Evolutionary conservation across 2,888 invertebrate genomes (phyloP).

Genomic region (Plemyria rubiginata): DNA sequence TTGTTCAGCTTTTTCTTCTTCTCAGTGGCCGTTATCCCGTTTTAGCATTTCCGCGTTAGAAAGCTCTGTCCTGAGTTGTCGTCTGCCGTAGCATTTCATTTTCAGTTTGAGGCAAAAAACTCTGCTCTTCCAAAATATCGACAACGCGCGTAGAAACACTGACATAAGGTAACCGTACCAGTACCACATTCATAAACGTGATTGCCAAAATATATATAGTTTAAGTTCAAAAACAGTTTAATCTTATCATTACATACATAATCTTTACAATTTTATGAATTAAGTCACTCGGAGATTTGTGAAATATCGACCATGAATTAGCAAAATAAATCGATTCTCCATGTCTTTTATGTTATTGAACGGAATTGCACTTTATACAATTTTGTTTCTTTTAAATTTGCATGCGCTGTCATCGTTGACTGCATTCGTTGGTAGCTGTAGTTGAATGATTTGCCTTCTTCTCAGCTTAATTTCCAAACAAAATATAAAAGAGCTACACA

Average conservation of each 20-base stretch:
- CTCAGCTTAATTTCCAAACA: not conserved
- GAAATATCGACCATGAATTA: not conserved
- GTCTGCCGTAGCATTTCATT: too few relatives aligned
- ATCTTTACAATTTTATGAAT: not conserved
- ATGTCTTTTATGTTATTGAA: conserved; percentile 15
- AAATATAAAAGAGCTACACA: not conserved
- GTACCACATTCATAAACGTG: too few relatives aligned
- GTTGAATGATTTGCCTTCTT: conserved; percentile 7
- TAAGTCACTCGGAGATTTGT: conserved; percentile 1
- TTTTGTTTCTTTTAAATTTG: conserved; percentile 19
- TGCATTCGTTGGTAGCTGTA: conserved; percentile 6
- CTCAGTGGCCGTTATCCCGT: too few relatives aligned
- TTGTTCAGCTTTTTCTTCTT: too few relatives aligned
- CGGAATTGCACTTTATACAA: conserved; percentile 1
- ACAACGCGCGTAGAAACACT: too few relatives aligned
- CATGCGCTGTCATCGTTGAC: conserved; percentile 11
- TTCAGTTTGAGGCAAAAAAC: too few relatives aligned
- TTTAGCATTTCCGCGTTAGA: too few relatives aligned
- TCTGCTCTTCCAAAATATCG: too few relatives aligned
- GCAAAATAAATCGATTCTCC: conserved; percentile 14
- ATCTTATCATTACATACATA: not conserved
- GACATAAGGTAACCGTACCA: too few relatives aligned
- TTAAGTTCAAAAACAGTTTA: too few relatives aligned
- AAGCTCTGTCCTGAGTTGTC: too few relatives aligned
- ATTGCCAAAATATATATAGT: not conserved